A percentile compares a stretch with the other conserved stretches of the same genome.
phyloP scores from a whole-genome alignment of 2,797 vertebrate species.

The Anisognathus igniventris region DNA sequence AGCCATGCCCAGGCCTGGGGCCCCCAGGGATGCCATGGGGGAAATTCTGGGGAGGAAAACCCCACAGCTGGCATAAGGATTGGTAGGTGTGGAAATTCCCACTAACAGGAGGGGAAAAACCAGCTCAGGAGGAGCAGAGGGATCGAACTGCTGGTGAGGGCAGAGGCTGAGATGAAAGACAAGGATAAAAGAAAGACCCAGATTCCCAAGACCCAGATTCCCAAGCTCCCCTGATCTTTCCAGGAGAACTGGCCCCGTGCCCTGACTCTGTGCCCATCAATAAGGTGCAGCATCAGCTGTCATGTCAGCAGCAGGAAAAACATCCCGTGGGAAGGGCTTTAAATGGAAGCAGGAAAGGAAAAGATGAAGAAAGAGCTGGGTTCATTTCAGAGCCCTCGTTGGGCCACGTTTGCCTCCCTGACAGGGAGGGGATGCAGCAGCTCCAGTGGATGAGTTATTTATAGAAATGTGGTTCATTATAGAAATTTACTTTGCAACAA shows the following conservation, averaged over 20 bases:
- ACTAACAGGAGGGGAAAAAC: not conserved
- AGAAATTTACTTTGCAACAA: not conserved
- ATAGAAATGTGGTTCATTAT: not conserved
- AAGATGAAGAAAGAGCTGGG: conserved; percentile 21
- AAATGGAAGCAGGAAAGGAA: conserved; percentile 46
- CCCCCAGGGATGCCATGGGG: accelerated
- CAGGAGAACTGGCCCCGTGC: conserved; percentile 27
- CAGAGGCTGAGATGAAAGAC: not conserved
- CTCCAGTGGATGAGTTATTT: not conserved
- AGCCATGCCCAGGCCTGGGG: accelerated
- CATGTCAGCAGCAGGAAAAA: conserved; percentile 30
- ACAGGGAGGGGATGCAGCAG: not conserved
- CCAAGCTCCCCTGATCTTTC: not conserved
- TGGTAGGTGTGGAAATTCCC: not conserved
- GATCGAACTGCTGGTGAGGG: not conserved
- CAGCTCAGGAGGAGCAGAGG: not conserved
- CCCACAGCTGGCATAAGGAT: not conserved
- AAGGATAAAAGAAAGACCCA: not conserved
- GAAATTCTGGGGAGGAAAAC: not conserved
- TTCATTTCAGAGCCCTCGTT: conserved; percentile 18
- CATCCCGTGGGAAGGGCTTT: conserved; percentile 10
- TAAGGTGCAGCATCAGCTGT: conserved; percentile 3
- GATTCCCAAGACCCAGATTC: not conserved
- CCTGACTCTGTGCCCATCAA: not conserved
- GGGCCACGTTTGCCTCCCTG: not conserved